Percentiles rank a stretch among this genome's conserved stretches.
Evolutionary conservation across 2,888 invertebrate genomes (phyloP).

Genomic region (Esperia sulphurella): DNA sequence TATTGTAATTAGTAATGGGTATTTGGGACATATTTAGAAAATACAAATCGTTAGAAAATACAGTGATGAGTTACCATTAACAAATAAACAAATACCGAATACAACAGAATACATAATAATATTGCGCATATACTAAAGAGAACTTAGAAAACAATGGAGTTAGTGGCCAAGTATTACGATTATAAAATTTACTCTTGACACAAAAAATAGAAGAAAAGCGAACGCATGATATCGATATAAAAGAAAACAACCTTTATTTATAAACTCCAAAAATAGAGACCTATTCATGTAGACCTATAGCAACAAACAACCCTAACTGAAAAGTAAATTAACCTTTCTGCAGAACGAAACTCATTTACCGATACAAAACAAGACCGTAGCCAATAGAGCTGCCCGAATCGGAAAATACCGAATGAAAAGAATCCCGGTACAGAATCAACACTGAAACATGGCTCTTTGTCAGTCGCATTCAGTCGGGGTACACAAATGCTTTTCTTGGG

Average conservation of each 20-base stretch:
- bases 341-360: conserved; percentile 70
- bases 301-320: conserved; percentile 51
- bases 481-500: conserved; percentile 77
- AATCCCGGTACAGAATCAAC: conserved; percentile 51
- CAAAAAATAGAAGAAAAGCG: no score
- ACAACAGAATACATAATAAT: no score
- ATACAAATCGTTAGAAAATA: no score
- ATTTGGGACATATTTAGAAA: no score
- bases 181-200: no score
- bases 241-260: conserved; percentile 14
- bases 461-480: conserved; percentile 55
- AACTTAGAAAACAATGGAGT: no score
- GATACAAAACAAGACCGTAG: conserved; percentile 62
- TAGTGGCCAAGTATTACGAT: no score
- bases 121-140: no score
- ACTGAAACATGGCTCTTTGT: conserved; percentile 36
- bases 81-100: no score
- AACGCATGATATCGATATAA: background rate
- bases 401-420: conserved; percentile 66
- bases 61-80: no score
- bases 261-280: conserved; percentile 25
- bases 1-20: no score
- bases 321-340: conserved; percentile 68
- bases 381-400: conserved; percentile 58
- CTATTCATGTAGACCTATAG: conserved; percentile 38